phyloP scores from a whole-genome alignment of 2,113 vertebrate species.

The Porphyrio hochstetteri region DNA sequence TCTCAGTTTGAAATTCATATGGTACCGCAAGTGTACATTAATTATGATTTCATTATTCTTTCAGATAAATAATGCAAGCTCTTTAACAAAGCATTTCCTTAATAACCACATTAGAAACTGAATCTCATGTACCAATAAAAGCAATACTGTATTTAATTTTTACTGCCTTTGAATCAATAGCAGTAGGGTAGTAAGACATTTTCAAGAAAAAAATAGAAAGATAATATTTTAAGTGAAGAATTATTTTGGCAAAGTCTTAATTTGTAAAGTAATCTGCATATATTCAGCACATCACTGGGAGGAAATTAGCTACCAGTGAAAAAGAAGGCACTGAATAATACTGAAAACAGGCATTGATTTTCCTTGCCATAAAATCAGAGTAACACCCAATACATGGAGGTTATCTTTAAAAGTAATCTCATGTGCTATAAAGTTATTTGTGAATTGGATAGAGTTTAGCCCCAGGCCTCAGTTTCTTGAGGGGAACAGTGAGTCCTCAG shows the following conservation, averaged over 20 bases:
- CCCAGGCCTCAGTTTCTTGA: neutral
- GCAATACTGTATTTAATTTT: constrained; percentile 51
- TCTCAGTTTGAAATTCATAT: constrained; percentile 25
- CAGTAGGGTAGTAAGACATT: neutral
- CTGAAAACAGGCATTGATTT: neutral
- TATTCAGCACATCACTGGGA: neutral
- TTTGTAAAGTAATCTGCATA: constrained; percentile 26
- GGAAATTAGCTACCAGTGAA: constrained; percentile 27
- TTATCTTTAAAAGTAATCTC: constrained; percentile 64
- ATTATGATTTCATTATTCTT: constrained; percentile 69
- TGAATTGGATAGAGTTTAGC: neutral
- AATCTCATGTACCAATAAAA: constrained; percentile 38
- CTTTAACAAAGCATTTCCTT: constrained; percentile 70
- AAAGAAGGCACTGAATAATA: constrained; percentile 52
- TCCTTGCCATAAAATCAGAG: constrained; percentile 23
- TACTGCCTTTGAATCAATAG: constrained; percentile 61
- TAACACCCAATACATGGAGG: constrained; percentile 31
- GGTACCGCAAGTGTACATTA: neutral
- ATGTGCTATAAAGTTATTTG: neutral
- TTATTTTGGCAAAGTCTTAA: constrained; percentile 4
- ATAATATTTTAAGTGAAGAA: constrained; percentile 20
- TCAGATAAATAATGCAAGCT: constrained; percentile 73
- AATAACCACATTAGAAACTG: constrained; percentile 46
- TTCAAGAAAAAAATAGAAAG: neutral
- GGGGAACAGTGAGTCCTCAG: fast-evolving